Evolutionary conservation across 1,140 invertebrate species (phyloP).

Genomic region (Drosophila saltans): DNA sequence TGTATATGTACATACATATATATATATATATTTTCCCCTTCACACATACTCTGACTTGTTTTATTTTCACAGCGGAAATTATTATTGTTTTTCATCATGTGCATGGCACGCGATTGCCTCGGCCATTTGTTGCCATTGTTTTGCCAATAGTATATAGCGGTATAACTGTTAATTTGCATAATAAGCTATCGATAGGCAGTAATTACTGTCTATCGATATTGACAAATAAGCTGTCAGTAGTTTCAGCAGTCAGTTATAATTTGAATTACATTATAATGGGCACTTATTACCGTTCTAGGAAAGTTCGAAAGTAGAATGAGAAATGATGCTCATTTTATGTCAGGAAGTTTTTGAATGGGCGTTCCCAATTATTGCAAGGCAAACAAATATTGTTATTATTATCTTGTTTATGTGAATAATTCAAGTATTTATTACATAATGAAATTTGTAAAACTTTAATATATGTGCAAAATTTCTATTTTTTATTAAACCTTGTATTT

Average conservation of each 20-base stretch:
- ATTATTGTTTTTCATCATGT: conserved; percentile 41
- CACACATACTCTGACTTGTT: background rate
- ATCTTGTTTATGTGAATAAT: too few species aligned
- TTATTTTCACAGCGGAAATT: conserved; percentile 26
- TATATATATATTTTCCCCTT: background rate
- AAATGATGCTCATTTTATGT: background rate
- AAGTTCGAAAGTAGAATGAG: background rate
- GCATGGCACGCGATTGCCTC: conserved; percentile 49
- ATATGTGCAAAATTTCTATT: too few species aligned
- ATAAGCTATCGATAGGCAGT: conserved; percentile 14
- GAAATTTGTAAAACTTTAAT: too few species aligned
- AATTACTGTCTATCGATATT: conserved; percentile 13
- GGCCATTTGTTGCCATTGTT: conserved; percentile 16
- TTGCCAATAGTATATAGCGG: background rate
- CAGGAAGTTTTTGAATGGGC: background rate
- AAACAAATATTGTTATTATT: too few species aligned
- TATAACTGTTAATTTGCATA: conserved; percentile 21
- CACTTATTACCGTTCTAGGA: background rate
- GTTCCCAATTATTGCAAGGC: too few species aligned
- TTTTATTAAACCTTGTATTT: too few species aligned
- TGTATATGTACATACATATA: background rate
- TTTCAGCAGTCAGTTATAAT: background rate
- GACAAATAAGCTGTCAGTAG: conserved; percentile 21
- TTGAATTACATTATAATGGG: background rate
- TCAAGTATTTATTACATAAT: too few species aligned